Evolutionary conservation across 2,888 invertebrate species (phyloP).

Genomic region (Lycia hirtaria): DNA sequence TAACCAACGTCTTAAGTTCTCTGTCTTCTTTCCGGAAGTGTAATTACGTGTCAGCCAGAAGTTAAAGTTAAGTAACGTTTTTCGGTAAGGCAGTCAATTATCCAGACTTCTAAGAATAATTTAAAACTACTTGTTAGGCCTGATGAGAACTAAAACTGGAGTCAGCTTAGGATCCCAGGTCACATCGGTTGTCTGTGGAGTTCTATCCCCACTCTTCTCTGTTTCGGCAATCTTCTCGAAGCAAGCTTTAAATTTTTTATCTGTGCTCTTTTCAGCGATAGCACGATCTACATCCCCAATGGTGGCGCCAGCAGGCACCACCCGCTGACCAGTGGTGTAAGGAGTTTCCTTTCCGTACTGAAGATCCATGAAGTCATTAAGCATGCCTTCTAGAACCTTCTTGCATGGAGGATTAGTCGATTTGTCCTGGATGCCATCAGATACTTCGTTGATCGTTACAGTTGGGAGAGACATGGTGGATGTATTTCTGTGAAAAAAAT

Average conservation of each 20-base stretch:
- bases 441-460: constrained; percentile 64
- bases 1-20: too few relatives aligned
- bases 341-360: constrained; percentile 71
- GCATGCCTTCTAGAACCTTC: constrained; percentile 69
- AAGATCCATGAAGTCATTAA: constrained; percentile 77
- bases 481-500: constrained; percentile 40
- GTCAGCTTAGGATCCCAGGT: constrained; percentile 69
- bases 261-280: constrained; percentile 52
- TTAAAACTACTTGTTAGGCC: constrained; percentile 54
- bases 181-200: constrained; percentile 66
- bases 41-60: too few relatives aligned
- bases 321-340: constrained; percentile 73
- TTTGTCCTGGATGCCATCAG: constrained; percentile 60
- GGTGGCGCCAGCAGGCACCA: constrained; percentile 61
- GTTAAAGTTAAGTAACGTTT: too few relatives aligned
- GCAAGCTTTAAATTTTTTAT: constrained; percentile 64
- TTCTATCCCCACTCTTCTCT: constrained; percentile 65
- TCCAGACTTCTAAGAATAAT: not conserved
- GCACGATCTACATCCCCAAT: constrained; percentile 65
- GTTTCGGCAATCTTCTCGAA: constrained; percentile 66
- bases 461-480: constrained; percentile 66
- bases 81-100: not conserved
- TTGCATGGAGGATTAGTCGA: constrained; percentile 56
- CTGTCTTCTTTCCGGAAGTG: too few relatives aligned
- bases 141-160: constrained; percentile 70